Evolutionary conservation across 2,797 vertebrate genomes (phyloP).

Genomic region (Etheostoma perlongum): DNA sequence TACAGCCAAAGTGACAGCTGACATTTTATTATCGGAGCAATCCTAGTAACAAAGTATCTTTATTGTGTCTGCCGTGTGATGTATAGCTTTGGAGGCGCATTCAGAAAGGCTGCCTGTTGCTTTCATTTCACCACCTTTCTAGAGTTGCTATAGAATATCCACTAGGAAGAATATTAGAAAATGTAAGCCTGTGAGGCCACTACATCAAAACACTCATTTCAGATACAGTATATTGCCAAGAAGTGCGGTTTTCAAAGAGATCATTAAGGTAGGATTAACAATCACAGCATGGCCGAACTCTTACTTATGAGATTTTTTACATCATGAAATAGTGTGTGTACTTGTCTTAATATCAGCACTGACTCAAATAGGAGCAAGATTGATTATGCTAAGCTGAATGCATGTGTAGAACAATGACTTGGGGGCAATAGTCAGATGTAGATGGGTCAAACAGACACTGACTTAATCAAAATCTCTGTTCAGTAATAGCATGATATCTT

Average conservation of each 20-base stretch:
- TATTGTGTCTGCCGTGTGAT: conserved; percentile 52
- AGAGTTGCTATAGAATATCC: conserved; percentile 13
- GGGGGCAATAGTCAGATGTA: background rate
- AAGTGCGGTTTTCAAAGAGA: conserved; percentile 21
- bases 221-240: conserved; percentile 4
- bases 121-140: conserved; percentile 16
- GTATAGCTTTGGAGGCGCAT: conserved; percentile 19
- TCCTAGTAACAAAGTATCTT: conserved; percentile 46
- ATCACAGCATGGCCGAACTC: conserved; percentile 8
- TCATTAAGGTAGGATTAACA: conserved; percentile 33
- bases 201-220: conserved; percentile 25
- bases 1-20: conserved; percentile 61
- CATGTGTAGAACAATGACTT: conserved; percentile 18
- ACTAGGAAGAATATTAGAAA: conserved; percentile 39
- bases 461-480: conserved; percentile 29
- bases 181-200: conserved; percentile 24
- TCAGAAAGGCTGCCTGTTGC: conserved; percentile 37
- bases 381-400: conserved; percentile 30
- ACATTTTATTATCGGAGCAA: conserved; percentile 61
- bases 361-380: background rate
- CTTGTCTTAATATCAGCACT: background rate
- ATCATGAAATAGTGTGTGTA: conserved; percentile 18
- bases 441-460: conserved; percentile 19
- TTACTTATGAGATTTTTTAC: conserved; percentile 16
- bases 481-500: background rate